Evolutionary conservation across 2,797 vertebrate genomes (phyloP).

Genomic region (Gastrophryne carolinensis): DNA sequence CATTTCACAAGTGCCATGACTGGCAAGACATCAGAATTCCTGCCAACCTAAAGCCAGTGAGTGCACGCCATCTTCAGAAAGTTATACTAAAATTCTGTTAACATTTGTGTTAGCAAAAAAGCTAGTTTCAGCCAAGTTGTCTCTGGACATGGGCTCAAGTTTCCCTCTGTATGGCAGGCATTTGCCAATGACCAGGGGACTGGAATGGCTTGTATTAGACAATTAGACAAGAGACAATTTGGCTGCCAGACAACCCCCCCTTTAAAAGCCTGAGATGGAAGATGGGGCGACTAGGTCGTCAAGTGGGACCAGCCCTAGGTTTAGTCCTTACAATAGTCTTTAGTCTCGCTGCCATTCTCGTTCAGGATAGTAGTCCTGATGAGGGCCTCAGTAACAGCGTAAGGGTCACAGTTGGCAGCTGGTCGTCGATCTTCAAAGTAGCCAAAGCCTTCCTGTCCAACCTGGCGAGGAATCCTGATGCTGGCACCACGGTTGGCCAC

Average conservation of each 20-base stretch:
- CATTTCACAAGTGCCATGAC: background rate
- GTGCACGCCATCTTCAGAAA: too few species aligned
- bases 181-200: too few species aligned
- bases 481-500: conserved; percentile 79
- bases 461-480: conserved; percentile 83
- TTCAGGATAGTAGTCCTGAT: conserved; percentile 72
- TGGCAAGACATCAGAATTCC: too few species aligned
- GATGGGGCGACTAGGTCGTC: too few species aligned
- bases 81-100: too few species aligned
- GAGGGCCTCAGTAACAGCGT: conserved; percentile 74
- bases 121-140: background rate
- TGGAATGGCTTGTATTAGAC: too few species aligned
- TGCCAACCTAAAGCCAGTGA: too few species aligned
- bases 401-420: conserved; percentile 85
- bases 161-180: too few species aligned
- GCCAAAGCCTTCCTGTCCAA: conserved; percentile 71
- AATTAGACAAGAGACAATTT: background rate
- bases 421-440: conserved; percentile 88
- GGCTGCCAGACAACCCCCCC: background rate
- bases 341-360: conserved; percentile 58
- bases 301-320: conserved; percentile 49
- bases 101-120: too few species aligned
- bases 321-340: conserved; percentile 59
- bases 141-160: background rate
- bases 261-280: background rate